Percentiles rank a stretch among this genome's conserved stretches.
Evolutionary conservation across 2,113 vertebrate genomes (phyloP).

Genomic region (Etheostoma cragini): DNA sequence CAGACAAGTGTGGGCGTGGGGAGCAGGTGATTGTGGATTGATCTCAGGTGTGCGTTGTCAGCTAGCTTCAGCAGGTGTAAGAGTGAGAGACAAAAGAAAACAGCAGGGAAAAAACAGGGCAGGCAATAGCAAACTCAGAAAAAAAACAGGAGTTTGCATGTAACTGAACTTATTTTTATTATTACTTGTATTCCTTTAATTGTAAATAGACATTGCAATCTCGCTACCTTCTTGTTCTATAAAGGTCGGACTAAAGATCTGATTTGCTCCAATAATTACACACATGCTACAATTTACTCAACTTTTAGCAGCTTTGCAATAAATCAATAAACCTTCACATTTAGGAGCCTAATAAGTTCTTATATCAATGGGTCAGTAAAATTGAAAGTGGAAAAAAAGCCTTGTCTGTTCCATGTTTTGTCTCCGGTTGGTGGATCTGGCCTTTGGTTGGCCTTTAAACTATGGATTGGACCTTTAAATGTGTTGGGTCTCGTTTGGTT

Average conservation of each 20-base stretch:
- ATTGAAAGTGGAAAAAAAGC: not conserved
- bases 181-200: not conserved
- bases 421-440: slow-evolving; percentile 14
- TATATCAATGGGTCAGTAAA: slow-evolving; percentile 14
- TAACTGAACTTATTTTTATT: not conserved
- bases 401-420: not conserved
- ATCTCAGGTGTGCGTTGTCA: too few species aligned
- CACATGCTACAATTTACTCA: slow-evolving; percentile 13
- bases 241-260: slow-evolving; percentile 38
- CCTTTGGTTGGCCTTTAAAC: slow-evolving; percentile 44
- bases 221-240: not conserved
- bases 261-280: slow-evolving; percentile 29
- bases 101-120: too few species aligned
- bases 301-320: slow-evolving; percentile 16
- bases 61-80: too few species aligned
- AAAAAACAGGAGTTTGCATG: not conserved
- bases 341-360: slow-evolving; percentile 9
- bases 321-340: slow-evolving; percentile 41
- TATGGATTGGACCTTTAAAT: slow-evolving; percentile 55
- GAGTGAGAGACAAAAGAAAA: too few species aligned
- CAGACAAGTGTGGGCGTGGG: too few species aligned
- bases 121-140: too few species aligned
- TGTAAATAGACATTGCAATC: not conserved
- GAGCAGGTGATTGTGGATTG: too few species aligned
- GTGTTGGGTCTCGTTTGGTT: slow-evolving; percentile 14